phyloP scores from a whole-genome alignment of 2,888 invertebrate genomes.

The Xestia ashworthii region DNA sequence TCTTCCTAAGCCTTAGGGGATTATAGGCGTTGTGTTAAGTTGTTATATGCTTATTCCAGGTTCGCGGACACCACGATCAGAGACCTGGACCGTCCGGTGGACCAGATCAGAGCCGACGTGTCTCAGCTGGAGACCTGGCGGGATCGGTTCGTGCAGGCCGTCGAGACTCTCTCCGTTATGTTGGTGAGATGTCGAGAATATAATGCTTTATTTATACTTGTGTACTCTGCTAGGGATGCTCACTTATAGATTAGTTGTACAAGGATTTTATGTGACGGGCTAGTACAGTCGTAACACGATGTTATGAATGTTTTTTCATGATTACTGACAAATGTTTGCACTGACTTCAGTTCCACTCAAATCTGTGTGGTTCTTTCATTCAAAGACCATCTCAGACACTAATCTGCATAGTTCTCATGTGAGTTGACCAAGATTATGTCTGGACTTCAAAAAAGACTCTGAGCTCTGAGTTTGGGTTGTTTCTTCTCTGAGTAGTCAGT shows the following conservation, averaged over 20 bases:
- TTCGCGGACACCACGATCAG: constrained; percentile 89
- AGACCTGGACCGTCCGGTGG: constrained; percentile 92
- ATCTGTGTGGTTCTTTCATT: too few relatives aligned
- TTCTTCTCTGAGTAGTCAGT: too few relatives aligned
- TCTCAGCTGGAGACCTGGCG: constrained; percentile 94
- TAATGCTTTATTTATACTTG: neutral
- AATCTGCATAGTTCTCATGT: too few relatives aligned
- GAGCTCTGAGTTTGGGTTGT: too few relatives aligned
- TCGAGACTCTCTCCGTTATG: constrained; percentile 91
- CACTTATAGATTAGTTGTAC: neutral
- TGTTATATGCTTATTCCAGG: constrained; percentile 62
- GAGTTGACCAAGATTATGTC: too few relatives aligned
- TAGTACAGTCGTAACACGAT: too few relatives aligned
- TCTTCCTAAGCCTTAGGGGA: too few relatives aligned
- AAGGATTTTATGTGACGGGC: neutral
- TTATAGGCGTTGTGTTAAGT: neutral
- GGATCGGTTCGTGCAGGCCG: constrained; percentile 93
- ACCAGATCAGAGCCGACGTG: constrained; percentile 92
- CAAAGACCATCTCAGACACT: too few relatives aligned
- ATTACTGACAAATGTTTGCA: too few relatives aligned
- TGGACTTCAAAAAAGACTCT: too few relatives aligned
- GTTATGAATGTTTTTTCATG: too few relatives aligned
- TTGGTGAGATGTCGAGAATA: constrained; percentile 80
- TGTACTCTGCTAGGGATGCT: neutral
- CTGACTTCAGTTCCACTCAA: too few relatives aligned